Evolutionary conservation across 2,113 vertebrate genomes (phyloP).

Genomic region (Camelus bactrianus): DNA sequence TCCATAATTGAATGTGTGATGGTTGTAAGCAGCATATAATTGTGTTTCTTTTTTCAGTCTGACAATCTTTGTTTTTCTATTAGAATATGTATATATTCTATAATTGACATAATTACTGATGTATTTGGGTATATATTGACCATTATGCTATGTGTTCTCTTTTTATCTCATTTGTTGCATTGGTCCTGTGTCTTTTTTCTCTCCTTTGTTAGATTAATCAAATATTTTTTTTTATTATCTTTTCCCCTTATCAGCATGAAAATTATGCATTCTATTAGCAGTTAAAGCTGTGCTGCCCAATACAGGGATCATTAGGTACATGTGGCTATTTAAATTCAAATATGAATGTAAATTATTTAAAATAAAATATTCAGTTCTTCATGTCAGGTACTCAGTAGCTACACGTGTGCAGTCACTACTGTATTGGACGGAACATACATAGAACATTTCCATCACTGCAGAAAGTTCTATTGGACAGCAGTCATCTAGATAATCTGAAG

Average conservation of each 20-base stretch:
- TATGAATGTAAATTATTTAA: not conserved
- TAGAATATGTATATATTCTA: not conserved
- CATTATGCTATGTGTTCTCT: not conserved
- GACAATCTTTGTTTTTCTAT: not conserved
- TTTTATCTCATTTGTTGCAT: not conserved
- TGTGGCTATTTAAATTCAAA: conserved; percentile 19
- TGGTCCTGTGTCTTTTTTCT: not conserved
- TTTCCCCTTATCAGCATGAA: not conserved
- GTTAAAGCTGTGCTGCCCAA: not conserved
- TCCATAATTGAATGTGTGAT: not conserved
- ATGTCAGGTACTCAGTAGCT: not conserved
- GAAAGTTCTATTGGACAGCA: not conserved
- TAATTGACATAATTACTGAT: not conserved
- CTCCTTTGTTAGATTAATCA: not conserved
- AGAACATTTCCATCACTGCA: not conserved
- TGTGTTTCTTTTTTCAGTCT: not conserved
- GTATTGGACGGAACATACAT: not conserved
- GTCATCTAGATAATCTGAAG: not conserved
- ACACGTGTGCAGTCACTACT: not conserved
- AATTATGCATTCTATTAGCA: not conserved
- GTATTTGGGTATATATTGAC: not conserved
- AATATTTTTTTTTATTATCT: not conserved
- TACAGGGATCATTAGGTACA: not conserved
- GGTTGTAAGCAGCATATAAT: not conserved
- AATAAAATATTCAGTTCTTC: conserved; percentile 23